phyloP scores from a whole-genome alignment of 1,140 invertebrate species.

The Zeugodacus cucurbitae region DNA sequence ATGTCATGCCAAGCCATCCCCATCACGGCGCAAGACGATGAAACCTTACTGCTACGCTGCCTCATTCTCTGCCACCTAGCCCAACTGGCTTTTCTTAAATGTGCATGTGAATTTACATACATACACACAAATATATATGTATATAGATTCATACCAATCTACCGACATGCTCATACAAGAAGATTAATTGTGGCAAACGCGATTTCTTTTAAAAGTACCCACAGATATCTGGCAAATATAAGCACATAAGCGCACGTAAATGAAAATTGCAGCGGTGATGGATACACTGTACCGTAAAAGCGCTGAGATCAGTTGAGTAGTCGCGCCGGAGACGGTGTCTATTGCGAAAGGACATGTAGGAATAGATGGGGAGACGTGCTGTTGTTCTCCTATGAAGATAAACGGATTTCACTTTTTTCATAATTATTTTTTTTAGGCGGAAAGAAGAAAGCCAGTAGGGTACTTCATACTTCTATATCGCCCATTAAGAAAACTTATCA shows the following conservation, averaged over 20 bases:
- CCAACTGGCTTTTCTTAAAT: neutral
- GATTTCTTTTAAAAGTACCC: slow-evolving; percentile 33
- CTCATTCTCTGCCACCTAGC: neutral
- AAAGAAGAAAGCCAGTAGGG: slow-evolving; percentile 5
- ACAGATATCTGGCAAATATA: neutral
- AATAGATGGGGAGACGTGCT: slow-evolving; percentile 32
- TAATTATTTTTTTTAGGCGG: neutral
- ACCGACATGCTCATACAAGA: slow-evolving; percentile 49
- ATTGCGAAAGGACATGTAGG: slow-evolving; percentile 32
- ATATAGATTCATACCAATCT: neutral
- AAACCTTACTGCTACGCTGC: neutral
- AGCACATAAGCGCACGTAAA: neutral
- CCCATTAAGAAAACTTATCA: neutral
- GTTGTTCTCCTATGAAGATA: slow-evolving; percentile 29
- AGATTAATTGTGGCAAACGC: slow-evolving; percentile 42
- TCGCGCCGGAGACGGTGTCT: slow-evolving; percentile 10
- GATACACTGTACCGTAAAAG: neutral
- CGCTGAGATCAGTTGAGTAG: slow-evolving; percentile 4
- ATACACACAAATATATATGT: neutral
- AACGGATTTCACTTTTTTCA: neutral
- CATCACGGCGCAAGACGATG: neutral
- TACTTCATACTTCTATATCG: neutral
- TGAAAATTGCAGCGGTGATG: neutral
- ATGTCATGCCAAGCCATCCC: slow-evolving; percentile 18
- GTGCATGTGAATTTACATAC: neutral